A percentile compares a stretch with the other conserved stretches of the same genome.
These are phyloP conservation scores for Poecilobothrus nobilitatus DNA, from an alignment of 2,888 invertebrate genomes.

Conservation along the genomic window DNA sequence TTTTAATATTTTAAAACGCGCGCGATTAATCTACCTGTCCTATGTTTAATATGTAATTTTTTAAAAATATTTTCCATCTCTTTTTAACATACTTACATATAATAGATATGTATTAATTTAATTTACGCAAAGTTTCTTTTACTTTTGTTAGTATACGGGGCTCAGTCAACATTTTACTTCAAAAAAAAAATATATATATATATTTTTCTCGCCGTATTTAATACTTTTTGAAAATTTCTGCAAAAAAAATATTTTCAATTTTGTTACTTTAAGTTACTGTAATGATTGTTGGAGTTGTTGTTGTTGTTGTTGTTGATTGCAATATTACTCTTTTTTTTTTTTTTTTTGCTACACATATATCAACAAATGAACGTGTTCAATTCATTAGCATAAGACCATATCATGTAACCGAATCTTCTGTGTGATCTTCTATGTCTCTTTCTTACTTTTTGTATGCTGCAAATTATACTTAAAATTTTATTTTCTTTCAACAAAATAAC, in stretches of 20 bases:
- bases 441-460: neutral
- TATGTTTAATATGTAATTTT: neutral
- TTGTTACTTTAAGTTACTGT: too few relatives aligned
- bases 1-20: slow-evolving; percentile 4
- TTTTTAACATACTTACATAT: neutral
- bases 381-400: slow-evolving; percentile 3
- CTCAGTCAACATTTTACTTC: too few relatives aligned
- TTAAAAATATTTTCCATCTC: neutral
- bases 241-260: too few relatives aligned
- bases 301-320: too few relatives aligned
- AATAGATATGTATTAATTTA: too few relatives aligned
- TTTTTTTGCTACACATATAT: neutral
- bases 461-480: neutral
- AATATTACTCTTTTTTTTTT: neutral
- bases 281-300: too few relatives aligned
- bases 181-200: too few relatives aligned
- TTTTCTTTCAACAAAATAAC: neutral
- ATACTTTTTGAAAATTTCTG: too few relatives aligned
- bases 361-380: neutral
- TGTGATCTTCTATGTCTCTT: neutral
- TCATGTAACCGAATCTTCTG: slow-evolving; percentile 4
- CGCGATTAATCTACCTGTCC: slow-evolving; percentile 6
- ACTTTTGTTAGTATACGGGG: neutral
- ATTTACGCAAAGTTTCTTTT: neutral
- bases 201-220: too few relatives aligned